Evolutionary conservation across 2,888 invertebrate genomes (phyloP), one percentile per base, ranked within the genome.

Genomic region (Dendrolimus pini): DNA sequence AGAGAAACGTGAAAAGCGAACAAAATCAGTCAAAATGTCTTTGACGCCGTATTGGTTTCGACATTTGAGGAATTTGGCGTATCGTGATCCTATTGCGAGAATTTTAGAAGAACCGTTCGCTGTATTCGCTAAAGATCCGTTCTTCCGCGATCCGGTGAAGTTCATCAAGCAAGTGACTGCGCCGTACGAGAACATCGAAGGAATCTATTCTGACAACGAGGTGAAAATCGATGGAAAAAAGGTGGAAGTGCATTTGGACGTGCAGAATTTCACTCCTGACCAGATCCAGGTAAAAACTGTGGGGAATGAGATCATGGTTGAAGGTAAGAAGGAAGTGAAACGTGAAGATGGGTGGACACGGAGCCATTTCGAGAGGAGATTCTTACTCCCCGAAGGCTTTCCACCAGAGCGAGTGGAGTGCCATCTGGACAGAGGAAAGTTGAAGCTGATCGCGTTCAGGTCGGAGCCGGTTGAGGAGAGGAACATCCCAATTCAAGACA

Each of bases 201-300:
- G 92, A 14, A 77, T 89, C 53, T 92, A 91, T 69, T 91, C 92
- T 18, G 92, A 91, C 12, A 91, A 91, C 1, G 92, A 91, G 60
- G 83, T 94, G 7, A 88, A 92, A 60, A 80, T 89, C 18, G 93
- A 93, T 71, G 92, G 93, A n/a, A 93, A 94, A 68, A 93, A 94
- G 61, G 94, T 94, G 63, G 94, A 94, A 74, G 94, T 95, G 9
- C 93, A 93, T 64, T 82, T 96, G 68, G 96, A 96, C 73, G 95
- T 96, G 0, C 93, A 94, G 70, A 95, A 96, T 68, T 96, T 96
- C 71, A 86, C 92, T n/a, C 96, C 96, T 0, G 93, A 94, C 13
- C 96, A 96, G 79, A 93, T 97, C 52, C 91, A 92, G 9, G 96
- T 96, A 18, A 96, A 95, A 79, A 95, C 95, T 0, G 91, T 94